A percentile compares a stretch with the other conserved stretches of the same genome.
These are phyloP conservation scores for Hydrochoerus hydrochaeris DNA, from an alignment of 2,113 vertebrate genomes.

Conservation along the genomic window DNA sequence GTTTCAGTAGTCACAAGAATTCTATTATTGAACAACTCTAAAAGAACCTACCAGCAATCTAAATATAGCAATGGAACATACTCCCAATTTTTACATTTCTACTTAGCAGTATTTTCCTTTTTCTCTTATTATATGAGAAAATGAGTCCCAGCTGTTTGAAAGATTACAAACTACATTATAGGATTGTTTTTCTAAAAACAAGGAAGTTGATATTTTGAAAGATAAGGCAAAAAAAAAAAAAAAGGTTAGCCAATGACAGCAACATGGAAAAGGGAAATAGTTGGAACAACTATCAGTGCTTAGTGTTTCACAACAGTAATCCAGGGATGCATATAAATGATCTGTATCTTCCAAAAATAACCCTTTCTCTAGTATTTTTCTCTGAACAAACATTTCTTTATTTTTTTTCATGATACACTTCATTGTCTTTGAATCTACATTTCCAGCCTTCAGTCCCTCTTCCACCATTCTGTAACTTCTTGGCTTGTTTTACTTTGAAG, in stretches of 20 bases:
- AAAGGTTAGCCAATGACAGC: neutral
- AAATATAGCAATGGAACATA: neutral
- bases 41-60: constrained; percentile 25
- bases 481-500: constrained; percentile 17
- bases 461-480: neutral
- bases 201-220: neutral
- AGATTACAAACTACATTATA: neutral
- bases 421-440: neutral
- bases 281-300: neutral
- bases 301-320: neutral
- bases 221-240: neutral
- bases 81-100: neutral
- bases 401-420: neutral
- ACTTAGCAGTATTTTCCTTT: neutral
- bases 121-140: neutral
- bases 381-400: constrained; percentile 21
- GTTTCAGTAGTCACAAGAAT: neutral
- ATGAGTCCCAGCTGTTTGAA: neutral
- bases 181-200: constrained; percentile 5
- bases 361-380: constrained; percentile 36
- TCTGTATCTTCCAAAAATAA: constrained; percentile 19
- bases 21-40: neutral
- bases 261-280: neutral
- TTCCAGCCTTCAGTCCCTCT: neutral
- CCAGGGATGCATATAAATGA: neutral